Evolutionary conservation across 2,888 invertebrate species (phyloP), one percentile per base, ranked within the genome.

Genomic region (Drosophila subsilvestris): DNA sequence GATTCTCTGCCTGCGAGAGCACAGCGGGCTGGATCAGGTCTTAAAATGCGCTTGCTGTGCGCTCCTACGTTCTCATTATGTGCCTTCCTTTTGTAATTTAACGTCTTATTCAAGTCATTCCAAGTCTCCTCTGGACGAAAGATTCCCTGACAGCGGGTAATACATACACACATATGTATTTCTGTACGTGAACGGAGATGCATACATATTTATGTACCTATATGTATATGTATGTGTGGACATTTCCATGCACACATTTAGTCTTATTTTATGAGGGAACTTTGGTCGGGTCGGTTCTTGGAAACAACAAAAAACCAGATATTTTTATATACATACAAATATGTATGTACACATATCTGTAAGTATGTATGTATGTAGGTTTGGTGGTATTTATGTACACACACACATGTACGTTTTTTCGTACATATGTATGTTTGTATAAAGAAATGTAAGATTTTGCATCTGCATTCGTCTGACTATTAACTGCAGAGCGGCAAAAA

Each of bases 61-160:
- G 59, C 69, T 63, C 55, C 69, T 71, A 48, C 63, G 48, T 67
- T 79, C 72, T 63, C 67, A 68, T 74, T 76, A 69, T 86, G 51
- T 84, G 71, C 79, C 37, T 27, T 69, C 74, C 86, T 76, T 83
- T 82, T 85, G 79, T 87, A 85, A 74, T 85, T 79, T 87, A 82
- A 82, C 82, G 87, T 87, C 82, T 82, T 87, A 82, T 85, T 82
- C 85, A 87, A 85, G 87, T 72, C 79, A 80, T 76, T 72, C 62
- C 67, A 58, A 71, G 63, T 63, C 27, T 27, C 9, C 27, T 79
- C 51, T 54, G 58, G 53, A 37, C 63, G 53, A 32, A 43, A 44
- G 55, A 55, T 27, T 27, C 55, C 55, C 54, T 17, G 25, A 32
- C 50, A 51, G 50, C 18, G 55, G 43, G 25, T 25, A 54, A 14